Base-by-base conservation (phyloP, 2,797 vertebrate species). In the Sternarchorhynchus goeldii region DNA sequence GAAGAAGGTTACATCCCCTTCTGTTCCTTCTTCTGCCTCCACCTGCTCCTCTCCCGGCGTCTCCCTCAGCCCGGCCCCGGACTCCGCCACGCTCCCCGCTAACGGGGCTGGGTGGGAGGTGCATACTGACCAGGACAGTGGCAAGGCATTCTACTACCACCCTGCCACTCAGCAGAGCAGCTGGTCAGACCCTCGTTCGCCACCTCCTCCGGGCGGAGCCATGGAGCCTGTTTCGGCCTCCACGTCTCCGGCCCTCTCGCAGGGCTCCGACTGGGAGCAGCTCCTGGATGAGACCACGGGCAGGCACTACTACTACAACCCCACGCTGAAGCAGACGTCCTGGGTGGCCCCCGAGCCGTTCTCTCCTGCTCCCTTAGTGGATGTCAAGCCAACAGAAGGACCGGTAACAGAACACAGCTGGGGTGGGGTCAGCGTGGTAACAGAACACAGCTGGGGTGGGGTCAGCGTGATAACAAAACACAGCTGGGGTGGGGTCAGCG, bases 221-320 rank as follows among this genome's bases (percentile, higher is more conserved):
- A 76, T 77, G 82, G 88, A 89, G 10, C 66, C 87, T 78, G 88
- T 0, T 56, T 69, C 81, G 45, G 75, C 92, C 75, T 78, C 34
- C 56, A 66, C 81, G 60, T 79, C 92, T 66, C 78, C 53, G 17
- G 85, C 87, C 81, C 85, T 84, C n/a, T 80, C 84, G 16, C 76
- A 83, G 86, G 71, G 79, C 12, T 84, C 90, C 0, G 87, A 85
- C 32, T 96, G 96, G 95, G 90, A 94, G 75, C 91, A 93, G 85
- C 86, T 94, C 71, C 5, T 93, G 88, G 96, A 97, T 0, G 88
- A 94, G 39, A 79, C 78, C 45, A 93, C 93, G 2, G 93, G 94
- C 21, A 92, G 91, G 68, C 86, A 89, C 50, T 96, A 95, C 82
- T 96, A 94, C 91, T 93, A 95, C 88, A 95, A 95, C 81, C 84